A percentile compares a stretch with the other conserved stretches of the same genome.
phyloP scores from a whole-genome alignment of 2,888 invertebrate species.

The Noctua janthina region DNA sequence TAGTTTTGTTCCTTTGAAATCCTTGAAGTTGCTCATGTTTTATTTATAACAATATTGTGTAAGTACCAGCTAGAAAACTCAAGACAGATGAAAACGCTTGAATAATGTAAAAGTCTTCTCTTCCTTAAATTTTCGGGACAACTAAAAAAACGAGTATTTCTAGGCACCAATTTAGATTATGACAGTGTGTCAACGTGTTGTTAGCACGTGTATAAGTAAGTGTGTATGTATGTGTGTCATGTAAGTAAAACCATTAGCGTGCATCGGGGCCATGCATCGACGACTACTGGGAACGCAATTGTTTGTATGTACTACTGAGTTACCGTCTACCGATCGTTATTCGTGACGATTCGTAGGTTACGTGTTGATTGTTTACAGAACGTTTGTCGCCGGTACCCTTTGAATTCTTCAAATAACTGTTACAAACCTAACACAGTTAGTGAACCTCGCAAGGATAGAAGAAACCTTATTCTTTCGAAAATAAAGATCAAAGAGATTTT shows the following conservation, averaged over 20 bases:
- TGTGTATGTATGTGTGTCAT: conserved; percentile 53
- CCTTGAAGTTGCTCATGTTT: conserved; percentile 15
- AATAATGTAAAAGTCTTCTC: conserved; percentile 21
- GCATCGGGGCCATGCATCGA: conserved; percentile 77
- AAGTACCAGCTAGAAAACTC: conserved; percentile 14
- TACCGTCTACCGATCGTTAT: conserved; percentile 64
- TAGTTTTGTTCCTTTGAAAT: conserved; percentile 17
- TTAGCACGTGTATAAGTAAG: conserved; percentile 15
- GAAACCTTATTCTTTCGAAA: background rate
- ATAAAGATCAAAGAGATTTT: background rate
- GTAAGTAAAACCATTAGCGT: conserved; percentile 78
- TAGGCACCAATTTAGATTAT: conserved; percentile 17
- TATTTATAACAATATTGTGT: conserved; percentile 23
- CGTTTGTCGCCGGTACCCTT: conserved; percentile 64
- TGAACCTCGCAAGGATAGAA: background rate
- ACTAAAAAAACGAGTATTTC: conserved; percentile 16
- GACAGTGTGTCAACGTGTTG: conserved; percentile 35
- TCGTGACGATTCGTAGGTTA: conserved; percentile 49
- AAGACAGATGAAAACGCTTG: background rate
- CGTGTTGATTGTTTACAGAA: conserved; percentile 75
- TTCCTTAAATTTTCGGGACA: conserved; percentile 20
- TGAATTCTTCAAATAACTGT: conserved; percentile 74
- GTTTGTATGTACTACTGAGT: conserved; percentile 57
- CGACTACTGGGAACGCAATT: conserved; percentile 80
- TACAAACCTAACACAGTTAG: background rate